Evolutionary conservation across 2,113 vertebrate genomes (phyloP).

Genomic region (Hiodon alosoides): DNA sequence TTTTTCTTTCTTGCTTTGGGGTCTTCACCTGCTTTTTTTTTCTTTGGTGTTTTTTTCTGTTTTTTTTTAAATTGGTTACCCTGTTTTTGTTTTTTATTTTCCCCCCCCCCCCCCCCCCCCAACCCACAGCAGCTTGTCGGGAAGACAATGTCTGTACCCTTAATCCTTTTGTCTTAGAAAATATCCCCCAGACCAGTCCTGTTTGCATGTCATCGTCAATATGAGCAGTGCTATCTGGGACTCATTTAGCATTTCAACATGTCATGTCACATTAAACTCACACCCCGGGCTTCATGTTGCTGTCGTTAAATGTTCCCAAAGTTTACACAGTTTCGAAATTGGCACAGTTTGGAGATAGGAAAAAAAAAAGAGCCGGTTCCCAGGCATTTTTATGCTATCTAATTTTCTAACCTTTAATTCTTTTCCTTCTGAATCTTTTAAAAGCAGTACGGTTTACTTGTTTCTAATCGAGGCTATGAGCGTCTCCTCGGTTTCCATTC

Average conservation of each 20-base stretch:
- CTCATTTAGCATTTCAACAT: slow-evolving; percentile 36
- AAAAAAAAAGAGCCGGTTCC: no score
- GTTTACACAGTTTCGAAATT: background rate
- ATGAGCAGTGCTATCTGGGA: slow-evolving; percentile 32
- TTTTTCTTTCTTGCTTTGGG: no score
- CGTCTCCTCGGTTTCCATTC: no score
- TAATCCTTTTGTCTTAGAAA: slow-evolving; percentile 60
- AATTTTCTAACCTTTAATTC: background rate
- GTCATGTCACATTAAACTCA: slow-evolving; percentile 33
- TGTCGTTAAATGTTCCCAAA: background rate
- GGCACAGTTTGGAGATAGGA: background rate
- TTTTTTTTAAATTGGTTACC: no score
- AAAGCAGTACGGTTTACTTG: slow-evolving; percentile 33
- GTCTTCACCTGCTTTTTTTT: no score
- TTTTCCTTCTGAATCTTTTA: slow-evolving; percentile 22
- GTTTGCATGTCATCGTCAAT: slow-evolving; percentile 40
- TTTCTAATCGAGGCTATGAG: slow-evolving; percentile 45
- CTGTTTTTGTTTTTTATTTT: slow-evolving; percentile 4
- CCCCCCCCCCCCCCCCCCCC: slow-evolving; percentile 20
- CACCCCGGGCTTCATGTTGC: slow-evolving; percentile 12
- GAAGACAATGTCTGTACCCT: slow-evolving; percentile 44
- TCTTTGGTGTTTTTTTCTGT: no score
- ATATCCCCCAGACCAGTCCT: slow-evolving; percentile 36
- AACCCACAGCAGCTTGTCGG: slow-evolving; percentile 39
- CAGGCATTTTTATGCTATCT: no score